Conservation (phyloP, 2,888 invertebrate species). For the Griposia aprilina region DNA sequence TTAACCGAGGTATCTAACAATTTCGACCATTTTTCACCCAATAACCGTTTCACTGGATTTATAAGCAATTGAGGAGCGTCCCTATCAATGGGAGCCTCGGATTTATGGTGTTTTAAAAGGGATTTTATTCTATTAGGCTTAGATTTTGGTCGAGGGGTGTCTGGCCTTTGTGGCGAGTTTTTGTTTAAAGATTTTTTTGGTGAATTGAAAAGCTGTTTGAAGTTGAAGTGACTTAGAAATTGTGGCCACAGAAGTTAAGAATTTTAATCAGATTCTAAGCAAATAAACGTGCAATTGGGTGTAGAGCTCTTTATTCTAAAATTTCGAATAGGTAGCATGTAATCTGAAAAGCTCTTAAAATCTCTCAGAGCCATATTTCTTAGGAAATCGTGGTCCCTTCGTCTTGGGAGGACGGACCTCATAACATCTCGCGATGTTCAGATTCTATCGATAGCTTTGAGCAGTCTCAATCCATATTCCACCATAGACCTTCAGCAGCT, state of each 20-base stretch:
- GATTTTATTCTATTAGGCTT: conserved; percentile 75
- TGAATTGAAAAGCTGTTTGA: background rate
- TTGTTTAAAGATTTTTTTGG: conserved; percentile 21
- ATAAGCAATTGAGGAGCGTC: conserved; percentile 74
- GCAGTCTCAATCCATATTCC: background rate
- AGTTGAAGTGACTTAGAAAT: background rate
- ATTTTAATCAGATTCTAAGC: background rate
- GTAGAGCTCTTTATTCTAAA: background rate
- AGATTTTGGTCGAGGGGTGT: conserved; percentile 38
- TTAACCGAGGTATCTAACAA: conserved; percentile 69
- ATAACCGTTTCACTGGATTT: conserved; percentile 77
- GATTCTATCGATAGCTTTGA: background rate
- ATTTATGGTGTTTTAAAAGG: conserved; percentile 74
- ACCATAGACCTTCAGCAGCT: background rate
- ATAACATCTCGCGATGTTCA: background rate
- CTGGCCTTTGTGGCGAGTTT: conserved; percentile 26
- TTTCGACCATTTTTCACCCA: conserved; percentile 75
- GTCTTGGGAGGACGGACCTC: background rate
- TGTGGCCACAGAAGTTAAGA: background rate
- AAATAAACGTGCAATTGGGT: background rate
- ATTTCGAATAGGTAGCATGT: background rate
- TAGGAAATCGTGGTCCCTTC: background rate
- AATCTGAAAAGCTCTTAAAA: background rate
- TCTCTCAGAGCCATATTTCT: background rate
- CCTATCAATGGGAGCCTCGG: conserved; percentile 70